Evolutionary conservation across 2,888 invertebrate species (phyloP).

Genomic region (Drosophila diplacantha): DNA sequence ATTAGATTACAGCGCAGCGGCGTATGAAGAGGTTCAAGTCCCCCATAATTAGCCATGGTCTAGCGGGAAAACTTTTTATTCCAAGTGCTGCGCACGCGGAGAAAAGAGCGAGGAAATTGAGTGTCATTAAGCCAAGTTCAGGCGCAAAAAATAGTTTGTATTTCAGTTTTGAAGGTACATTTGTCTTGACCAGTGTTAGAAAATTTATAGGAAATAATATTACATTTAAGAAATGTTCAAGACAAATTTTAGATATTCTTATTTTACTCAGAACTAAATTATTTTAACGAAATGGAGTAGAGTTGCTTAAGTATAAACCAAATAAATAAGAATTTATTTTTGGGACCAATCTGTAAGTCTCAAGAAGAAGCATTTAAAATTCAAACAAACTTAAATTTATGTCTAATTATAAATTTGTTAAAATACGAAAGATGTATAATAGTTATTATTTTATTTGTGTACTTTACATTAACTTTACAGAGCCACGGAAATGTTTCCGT

Average conservation of each 20-base stretch:
- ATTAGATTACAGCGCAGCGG: slow-evolving; percentile 33
- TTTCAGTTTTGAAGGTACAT: not conserved
- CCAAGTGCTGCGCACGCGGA: not conserved
- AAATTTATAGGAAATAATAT: not conserved
- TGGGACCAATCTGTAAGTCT: too few relatives aligned
- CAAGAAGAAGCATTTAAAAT: not conserved
- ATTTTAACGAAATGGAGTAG: too few relatives aligned
- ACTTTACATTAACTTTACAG: not conserved
- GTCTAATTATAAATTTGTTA: not conserved
- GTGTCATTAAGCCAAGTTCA: slow-evolving; percentile 3
- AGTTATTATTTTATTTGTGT: not conserved
- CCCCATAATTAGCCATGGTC: slow-evolving; percentile 39
- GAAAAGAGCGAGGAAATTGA: not conserved
- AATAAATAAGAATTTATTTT: too few relatives aligned
- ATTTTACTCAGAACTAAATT: too few relatives aligned
- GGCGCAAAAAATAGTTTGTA: not conserved
- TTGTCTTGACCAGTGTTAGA: too few relatives aligned
- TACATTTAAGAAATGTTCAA: not conserved
- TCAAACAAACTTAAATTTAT: not conserved
- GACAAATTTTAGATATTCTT: too few relatives aligned
- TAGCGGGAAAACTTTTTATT: slow-evolving; percentile 7
- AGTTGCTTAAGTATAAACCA: too few relatives aligned
- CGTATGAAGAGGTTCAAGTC: slow-evolving; percentile 27
- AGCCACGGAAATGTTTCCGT: too few relatives aligned
- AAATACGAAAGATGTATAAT: not conserved